Base-by-base conservation (phyloP, 2,888 invertebrate genomes). In the Hoplodrina blanda region DNA sequence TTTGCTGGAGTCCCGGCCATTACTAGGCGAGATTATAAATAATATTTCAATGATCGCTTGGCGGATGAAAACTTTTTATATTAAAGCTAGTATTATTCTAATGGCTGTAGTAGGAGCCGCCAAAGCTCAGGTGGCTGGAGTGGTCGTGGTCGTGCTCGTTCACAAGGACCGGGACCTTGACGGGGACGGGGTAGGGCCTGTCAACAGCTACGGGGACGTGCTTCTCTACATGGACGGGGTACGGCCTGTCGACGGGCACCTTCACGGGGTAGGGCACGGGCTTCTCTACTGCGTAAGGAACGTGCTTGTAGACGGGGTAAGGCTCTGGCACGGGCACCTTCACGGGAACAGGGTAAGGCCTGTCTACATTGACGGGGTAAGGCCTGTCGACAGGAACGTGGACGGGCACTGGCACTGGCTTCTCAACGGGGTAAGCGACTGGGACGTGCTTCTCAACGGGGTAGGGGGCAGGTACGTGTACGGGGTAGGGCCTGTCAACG, bases 401-500 rank as follows among this genome's bases (percentile, higher is more conserved):
- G 6, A 97, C 97, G 68, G 97, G 96, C 84, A 96, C 96, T 33
- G 97, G 96, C 62, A 97, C 96, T 17, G 96, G 97, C 88, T 96
- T 97, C 83, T 97, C 97, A 59, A 97, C 97, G 60, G 97, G 97
- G 75, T 96, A 95, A 2, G 97, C 96, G 74, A 95, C 94, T 0
- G 96, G 96, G 66, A 97, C 97, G 50, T 95, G 97, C 86, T 96
- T 97, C 87, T 97, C 97, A 50, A 96, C 93, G 61, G 96, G 94
- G 95, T 96, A 96, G n/a, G 96, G 96, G 73, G 96, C 95, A 5
- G 97, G 97, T 54, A 97, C 97, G 87, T 97, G 97, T 19, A 97
- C 97, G 77, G 97, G 97, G 95, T 97, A 97, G 60, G 97, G 97
- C 92, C 96, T 96, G 94, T 96, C 97, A 67, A 97, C 97, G 83